Evolutionary conservation across 2,888 invertebrate species (phyloP), one percentile per base, ranked within the genome.

Genomic region (Gortyna flavago): DNA sequence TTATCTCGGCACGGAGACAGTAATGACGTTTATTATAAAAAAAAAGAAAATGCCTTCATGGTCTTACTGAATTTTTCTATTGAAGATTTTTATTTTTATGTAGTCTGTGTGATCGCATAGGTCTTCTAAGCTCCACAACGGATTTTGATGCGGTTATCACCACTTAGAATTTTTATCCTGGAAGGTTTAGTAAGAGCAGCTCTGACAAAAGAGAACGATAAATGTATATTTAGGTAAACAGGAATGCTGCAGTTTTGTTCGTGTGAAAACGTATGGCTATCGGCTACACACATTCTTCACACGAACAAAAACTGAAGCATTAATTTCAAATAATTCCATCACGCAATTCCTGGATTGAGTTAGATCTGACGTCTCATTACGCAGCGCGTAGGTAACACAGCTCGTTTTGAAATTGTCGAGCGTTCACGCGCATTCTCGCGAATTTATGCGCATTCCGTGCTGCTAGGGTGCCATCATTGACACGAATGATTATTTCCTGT

Each of bases 241-340:
- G 16, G 18, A 69, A 38, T 16, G 16, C 25, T 70, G 18, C 71
- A 54, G 4, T 73, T 41, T 70, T 25, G 18, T 38, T 68, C 13
- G 18, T 18, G 16, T 38, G 51, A 69, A 72, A 51, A 8, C 13
- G 68, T 66, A 13, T 18, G 57, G 25, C 25, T 25, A 25, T 54
- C 8, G 3, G 9, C 25, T 5, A 32, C 21, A 62, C 11, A 32
- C 21, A 21, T 62, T 25, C 21, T 32, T 32, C 35, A 25, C 16
- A n/a, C n/a, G n/a, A 38, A 38, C n/a, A n/a, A 38, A 38, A 18
- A 65, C 18, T 48, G 44, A n/a, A n/a, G 32, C 44, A 44, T 35
- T 29, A 7, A 21, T 72, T 41, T 41, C 25, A 73, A 72, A 57
- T 69, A 57, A 73, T 72, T 72, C 13, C 13, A 57, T 57, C 25